phyloP scores from a whole-genome alignment of 2,888 invertebrate genomes.

The Lapara coniferarum region DNA sequence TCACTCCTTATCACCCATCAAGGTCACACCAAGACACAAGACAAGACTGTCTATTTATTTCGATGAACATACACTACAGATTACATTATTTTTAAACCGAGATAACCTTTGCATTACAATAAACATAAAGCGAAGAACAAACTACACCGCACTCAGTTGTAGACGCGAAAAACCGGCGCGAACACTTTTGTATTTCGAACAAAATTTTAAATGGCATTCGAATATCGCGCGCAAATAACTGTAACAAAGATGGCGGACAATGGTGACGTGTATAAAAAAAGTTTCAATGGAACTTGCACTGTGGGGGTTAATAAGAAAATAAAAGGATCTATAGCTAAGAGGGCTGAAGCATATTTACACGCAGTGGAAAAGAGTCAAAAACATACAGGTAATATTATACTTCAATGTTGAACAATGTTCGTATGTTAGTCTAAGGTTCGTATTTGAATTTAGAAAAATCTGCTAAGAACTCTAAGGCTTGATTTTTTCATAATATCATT shows the following conservation, averaged over 20 bases:
- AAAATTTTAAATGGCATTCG: slow-evolving; percentile 57
- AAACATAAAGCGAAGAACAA: slow-evolving; percentile 41
- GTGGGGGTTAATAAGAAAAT: slow-evolving; percentile 59
- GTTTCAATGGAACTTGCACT: slow-evolving; percentile 61
- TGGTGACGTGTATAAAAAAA: slow-evolving; percentile 59
- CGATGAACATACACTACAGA: slow-evolving; percentile 44
- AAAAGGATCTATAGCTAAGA: slow-evolving; percentile 64
- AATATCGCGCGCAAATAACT: slow-evolving; percentile 64
- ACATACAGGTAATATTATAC: slow-evolving; percentile 21
- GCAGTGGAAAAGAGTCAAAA: slow-evolving; percentile 67
- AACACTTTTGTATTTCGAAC: slow-evolving; percentile 39
- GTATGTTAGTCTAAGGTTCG: no score
- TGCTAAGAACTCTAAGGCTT: no score
- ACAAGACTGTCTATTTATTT: slow-evolving; percentile 35
- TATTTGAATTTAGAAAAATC: no score
- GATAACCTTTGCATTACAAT: slow-evolving; percentile 57
- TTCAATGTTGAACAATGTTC: no score
- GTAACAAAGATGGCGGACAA: slow-evolving; percentile 62
- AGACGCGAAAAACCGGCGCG: slow-evolving; percentile 44
- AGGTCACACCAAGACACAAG: slow-evolving; percentile 17
- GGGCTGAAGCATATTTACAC: slow-evolving; percentile 69
- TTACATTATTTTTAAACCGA: slow-evolving; percentile 39
- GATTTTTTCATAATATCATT: no score
- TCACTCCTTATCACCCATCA: not conserved
- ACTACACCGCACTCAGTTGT: slow-evolving; percentile 39